Percentiles rank a stretch among this genome's conserved stretches.
These are phyloP conservation scores for Elysia crispata DNA, from an alignment of 2,888 invertebrate species.

Conservation along the genomic window DNA sequence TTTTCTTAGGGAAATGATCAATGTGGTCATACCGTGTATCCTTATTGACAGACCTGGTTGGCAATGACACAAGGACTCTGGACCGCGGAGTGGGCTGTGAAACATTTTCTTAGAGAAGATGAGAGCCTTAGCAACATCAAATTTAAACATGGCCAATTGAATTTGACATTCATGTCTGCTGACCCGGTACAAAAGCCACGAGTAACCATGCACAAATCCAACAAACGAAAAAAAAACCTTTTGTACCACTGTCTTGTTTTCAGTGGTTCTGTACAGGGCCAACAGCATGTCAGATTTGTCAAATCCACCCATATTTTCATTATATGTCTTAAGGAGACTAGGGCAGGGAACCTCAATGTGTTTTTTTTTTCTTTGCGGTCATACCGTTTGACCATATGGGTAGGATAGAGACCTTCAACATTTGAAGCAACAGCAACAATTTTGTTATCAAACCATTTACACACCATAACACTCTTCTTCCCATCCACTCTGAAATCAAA, in stretches of 20 bases:
- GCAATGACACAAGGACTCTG: constrained; percentile 15
- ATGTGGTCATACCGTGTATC: constrained; percentile 11
- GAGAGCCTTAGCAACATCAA: constrained; percentile 12
- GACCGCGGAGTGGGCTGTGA: neutral
- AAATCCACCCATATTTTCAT: constrained; percentile 18
- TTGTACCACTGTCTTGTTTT: constrained; percentile 15
- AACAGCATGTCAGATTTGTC: constrained; percentile 23
- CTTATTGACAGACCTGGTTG: constrained; percentile 1
- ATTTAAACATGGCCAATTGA: constrained; percentile 15
- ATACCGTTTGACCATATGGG: constrained; percentile 6
- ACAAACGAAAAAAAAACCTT: neutral
- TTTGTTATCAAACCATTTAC: constrained; percentile 16
- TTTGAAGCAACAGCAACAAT: neutral
- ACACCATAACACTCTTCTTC: neutral
- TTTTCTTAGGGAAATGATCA: constrained; percentile 20
- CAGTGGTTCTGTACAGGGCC: constrained; percentile 24
- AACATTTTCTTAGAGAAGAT: constrained; percentile 5
- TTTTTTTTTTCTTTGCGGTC: neutral
- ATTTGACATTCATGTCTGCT: constrained; percentile 24
- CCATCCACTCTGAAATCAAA: constrained; percentile 2
- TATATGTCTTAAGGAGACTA: constrained; percentile 6
- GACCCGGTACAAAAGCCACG: constrained; percentile 13
- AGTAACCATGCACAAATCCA: neutral
- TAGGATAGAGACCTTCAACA: neutral
- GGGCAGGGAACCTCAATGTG: constrained; percentile 9